A percentile compares a stretch with the other conserved stretches of the same genome.
These are phyloP conservation scores for Cyphotilapia sp. DNA, from an alignment of 2,113 vertebrate genomes.

Conservation along the genomic window DNA sequence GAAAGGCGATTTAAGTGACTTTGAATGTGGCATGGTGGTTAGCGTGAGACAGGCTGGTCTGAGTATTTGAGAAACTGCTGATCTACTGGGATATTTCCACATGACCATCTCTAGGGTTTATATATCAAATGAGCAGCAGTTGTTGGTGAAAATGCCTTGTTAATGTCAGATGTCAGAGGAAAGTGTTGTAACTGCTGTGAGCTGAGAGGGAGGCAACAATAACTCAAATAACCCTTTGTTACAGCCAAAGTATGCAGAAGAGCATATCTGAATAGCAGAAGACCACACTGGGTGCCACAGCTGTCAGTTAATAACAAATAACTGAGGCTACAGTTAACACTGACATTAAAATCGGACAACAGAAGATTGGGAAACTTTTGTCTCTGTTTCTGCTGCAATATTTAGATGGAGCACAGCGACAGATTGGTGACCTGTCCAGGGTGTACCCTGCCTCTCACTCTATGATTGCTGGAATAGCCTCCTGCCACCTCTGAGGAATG, in stretches of 20 bases:
- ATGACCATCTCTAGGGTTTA: neutral
- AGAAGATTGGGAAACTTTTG: neutral
- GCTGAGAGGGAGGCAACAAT: neutral
- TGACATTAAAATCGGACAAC: neutral
- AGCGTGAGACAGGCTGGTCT: neutral
- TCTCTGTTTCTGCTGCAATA: neutral
- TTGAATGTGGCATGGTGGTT: neutral
- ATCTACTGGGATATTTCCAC: neutral
- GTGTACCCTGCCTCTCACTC: neutral
- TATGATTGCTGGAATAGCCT: neutral
- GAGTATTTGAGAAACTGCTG: neutral
- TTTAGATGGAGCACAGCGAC: neutral
- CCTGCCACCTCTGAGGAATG: neutral
- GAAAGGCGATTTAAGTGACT: neutral
- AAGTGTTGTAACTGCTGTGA: neutral
- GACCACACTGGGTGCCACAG: neutral
- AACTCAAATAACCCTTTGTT: neutral
- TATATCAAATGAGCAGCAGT: neutral
- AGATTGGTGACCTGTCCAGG: neutral
- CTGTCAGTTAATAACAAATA: neutral
- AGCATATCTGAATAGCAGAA: neutral
- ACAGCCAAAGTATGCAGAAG: neutral
- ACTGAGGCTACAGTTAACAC: neutral
- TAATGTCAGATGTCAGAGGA: neutral
- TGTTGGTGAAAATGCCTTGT: neutral